Evolutionary conservation across 1,140 invertebrate species (phyloP).

Genomic region (Leucophenga varia): DNA sequence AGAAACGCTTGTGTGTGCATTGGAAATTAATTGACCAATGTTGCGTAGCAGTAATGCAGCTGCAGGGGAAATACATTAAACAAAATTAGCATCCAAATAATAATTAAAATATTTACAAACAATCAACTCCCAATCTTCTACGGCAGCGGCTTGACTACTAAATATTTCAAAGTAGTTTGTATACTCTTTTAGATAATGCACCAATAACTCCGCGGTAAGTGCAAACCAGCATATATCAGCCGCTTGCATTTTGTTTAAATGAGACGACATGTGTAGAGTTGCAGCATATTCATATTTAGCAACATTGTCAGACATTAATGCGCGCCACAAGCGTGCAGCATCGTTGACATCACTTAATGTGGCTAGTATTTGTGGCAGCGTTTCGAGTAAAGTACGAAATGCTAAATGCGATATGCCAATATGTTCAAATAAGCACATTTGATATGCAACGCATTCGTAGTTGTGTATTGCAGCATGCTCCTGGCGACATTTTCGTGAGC

Average conservation of each 20-base stretch:
- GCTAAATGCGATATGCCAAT: slow-evolving; percentile 39
- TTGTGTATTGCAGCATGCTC: slow-evolving; percentile 20
- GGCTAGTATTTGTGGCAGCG: slow-evolving; percentile 19
- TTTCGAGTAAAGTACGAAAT: slow-evolving; percentile 25
- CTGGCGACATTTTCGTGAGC: slow-evolving; percentile 31
- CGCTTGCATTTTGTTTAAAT: slow-evolving; percentile 17
- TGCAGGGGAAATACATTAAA: no score
- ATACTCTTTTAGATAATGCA: slow-evolving; percentile 26
- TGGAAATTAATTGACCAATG: slow-evolving; percentile 32
- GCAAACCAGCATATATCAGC: slow-evolving; percentile 30
- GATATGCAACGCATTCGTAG: slow-evolving; percentile 33
- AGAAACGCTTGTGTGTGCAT: slow-evolving; percentile 32
- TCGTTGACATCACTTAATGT: slow-evolving; percentile 1
- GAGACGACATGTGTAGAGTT: slow-evolving; percentile 28
- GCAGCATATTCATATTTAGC: not conserved
- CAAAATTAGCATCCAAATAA: no score
- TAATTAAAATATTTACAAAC: slow-evolving; percentile 1
- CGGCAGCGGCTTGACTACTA: not conserved
- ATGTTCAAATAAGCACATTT: slow-evolving; percentile 18
- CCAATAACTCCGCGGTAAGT: slow-evolving; percentile 31
- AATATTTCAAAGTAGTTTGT: slow-evolving; percentile 29
- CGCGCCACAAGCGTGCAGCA: slow-evolving; percentile 20
- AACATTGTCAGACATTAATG: not conserved
- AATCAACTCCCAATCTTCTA: slow-evolving; percentile 28
- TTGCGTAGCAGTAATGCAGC: slow-evolving; percentile 32